phyloP scores from a whole-genome alignment of 1,140 invertebrate species.

The Micrasema minimum region DNA sequence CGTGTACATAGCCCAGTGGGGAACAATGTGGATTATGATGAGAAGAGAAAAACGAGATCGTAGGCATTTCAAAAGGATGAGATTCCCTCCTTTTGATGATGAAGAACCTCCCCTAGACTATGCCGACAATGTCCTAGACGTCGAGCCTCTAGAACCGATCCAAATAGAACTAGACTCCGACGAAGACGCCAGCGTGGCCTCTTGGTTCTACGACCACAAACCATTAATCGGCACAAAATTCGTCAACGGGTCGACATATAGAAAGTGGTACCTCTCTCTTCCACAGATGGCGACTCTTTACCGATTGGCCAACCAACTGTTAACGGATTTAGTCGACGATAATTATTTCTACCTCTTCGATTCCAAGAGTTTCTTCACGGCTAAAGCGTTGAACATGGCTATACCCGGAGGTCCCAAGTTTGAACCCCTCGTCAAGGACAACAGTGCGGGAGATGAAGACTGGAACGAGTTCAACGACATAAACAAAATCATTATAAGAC shows the following conservation, averaged over 20 bases:
- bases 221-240: conserved; percentile 91
- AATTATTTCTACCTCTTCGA: conserved; percentile 99
- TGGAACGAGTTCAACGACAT: conserved; percentile 99
- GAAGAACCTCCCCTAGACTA: conserved; percentile 99
- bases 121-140: conserved; percentile 98
- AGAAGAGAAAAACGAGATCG: conserved; percentile 97
- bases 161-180: conserved; percentile 98
- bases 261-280: conserved; percentile 93
- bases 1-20: conserved; percentile 99
- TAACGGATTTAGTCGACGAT: conserved; percentile 97
- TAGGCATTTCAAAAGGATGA: conserved; percentile 98
- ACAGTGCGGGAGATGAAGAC: conserved; percentile 97
- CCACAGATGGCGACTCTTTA: conserved; percentile 98
- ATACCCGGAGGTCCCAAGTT: conserved; percentile 99
- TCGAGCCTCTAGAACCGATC: conserved; percentile 98
- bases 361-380: conserved; percentile 99
- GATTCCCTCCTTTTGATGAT: conserved; percentile 99
- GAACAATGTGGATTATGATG: conserved; percentile 99
- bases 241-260: conserved; percentile 97
- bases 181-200: conserved; percentile 90
- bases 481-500: conserved; percentile 99
- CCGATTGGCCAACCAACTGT: conserved; percentile 95
- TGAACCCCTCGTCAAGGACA: conserved; percentile 98
- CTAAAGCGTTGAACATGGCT: conserved; percentile 99
- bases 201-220: conserved; percentile 99